Base-by-base conservation (phyloP, 2,888 invertebrate genomes). In the Chloromyia formosa region DNA sequence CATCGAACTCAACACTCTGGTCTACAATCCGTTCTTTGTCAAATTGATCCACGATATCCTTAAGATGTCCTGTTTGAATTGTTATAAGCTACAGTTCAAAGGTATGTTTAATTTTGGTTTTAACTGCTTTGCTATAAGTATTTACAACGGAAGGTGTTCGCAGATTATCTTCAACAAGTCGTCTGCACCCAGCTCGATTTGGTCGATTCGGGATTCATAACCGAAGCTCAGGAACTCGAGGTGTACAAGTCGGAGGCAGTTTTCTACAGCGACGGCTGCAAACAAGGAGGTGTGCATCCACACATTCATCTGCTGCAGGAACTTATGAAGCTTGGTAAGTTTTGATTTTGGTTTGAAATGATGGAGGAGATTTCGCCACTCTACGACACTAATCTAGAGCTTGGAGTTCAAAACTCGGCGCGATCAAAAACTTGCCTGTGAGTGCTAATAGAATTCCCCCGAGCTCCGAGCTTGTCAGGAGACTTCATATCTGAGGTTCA, bases 21-120 rank as follows among this genome's bases (percentile, higher is more conserved):
- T 96, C 0, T 91, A 94, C 75, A 98, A 98, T 87, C 98, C 98
- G 0, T 82, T 98, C 62, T 95, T 96, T 81, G 91, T 93, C 77
- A 92, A 91, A 81, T 88, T 90, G 40, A 87, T 97, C 18, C 89
- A 88, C 74, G 88, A 87, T 0, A 83, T 95, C 9, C 86, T 95
- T 69, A 88, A 89, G 77, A 86, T 92, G 0, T 88, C 90, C 20
- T 96, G 96, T 81, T 83, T 93, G 4, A 86, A 87, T 71, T 96
- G 96, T 82, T 89, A 87, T 78, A 88, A 86, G 79, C 84, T 94
- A 10, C 93, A 93, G 85, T 87, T 91, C 80, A 86, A 89, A 82
- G 85, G 90, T 90, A 81, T 81, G 16, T n/a, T 49, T 23, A 14
- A 14, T 60, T 23, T 60, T 60, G 23, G 23, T 9, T 60, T 22